Base-by-base conservation (phyloP, 2,888 invertebrate genomes). In the Aspidapion aeneum region DNA sequence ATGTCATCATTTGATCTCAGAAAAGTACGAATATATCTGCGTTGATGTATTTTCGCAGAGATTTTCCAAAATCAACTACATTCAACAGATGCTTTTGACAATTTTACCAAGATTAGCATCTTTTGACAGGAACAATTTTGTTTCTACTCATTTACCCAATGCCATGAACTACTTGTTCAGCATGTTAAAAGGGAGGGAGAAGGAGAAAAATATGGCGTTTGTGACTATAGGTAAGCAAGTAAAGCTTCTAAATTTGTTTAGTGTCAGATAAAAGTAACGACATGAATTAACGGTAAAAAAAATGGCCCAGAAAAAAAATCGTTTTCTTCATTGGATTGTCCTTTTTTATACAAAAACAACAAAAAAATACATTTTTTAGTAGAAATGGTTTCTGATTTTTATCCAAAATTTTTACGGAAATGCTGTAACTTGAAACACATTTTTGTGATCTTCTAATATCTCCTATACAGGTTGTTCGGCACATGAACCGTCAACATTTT, bases 31-130 rank as follows among this genome's bases (percentile, higher is more conserved):
- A 68, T 88, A 86, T 71, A 89, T 93, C 68, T 93, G 93, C 76
- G 74, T 82, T 75, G 88, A 91, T 80, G 90, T 95, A 1, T 84
- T 97, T 80, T 87, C 87, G 51, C 93, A 95, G 73, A 85, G 91
- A 63, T 80, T 84, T 59, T 87, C 90, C 5, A 87, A 90, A 71
- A 91, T 90, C 58, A 82, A 86, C 2, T 90, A 93, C 76, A 92
- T 97, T 19, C 96, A 97, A 71, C 92, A 94, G 75, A 89, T 92
- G 0, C 80, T 99, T 16, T 84, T 98, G 63, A 88, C 90, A 50
- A 87, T 98, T 57, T 82, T 98, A 64, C 98, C 98, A 0, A 85
- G 97, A 68, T 81, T 98, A 59, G 97, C 96, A 3, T 95, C 97
- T n/a, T 96, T 98, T 74, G 90, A 95, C 77, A 90, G 89, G 64